These are phyloP conservation scores for Motacilla alba DNA, from an alignment of 2,113 vertebrate genomes.

Conservation along the genomic window DNA sequence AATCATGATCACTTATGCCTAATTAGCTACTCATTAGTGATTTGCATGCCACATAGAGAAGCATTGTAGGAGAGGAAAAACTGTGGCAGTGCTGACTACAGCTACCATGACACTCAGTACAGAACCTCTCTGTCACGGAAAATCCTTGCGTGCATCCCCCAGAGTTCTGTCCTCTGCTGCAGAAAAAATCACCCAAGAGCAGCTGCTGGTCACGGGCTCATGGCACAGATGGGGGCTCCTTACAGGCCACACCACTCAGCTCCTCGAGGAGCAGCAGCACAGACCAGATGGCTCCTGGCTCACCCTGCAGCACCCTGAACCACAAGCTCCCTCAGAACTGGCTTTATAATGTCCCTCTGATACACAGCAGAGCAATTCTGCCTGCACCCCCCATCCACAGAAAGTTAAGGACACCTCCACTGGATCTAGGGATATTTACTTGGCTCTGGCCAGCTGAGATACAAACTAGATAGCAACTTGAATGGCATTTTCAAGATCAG, in stretches of 20 bases:
- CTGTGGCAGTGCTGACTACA: not conserved
- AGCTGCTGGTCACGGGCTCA: not conserved
- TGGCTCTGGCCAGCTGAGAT: not conserved
- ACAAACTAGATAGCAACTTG: not conserved
- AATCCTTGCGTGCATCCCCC: not conserved
- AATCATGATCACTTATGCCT: not conserved
- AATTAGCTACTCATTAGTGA: not conserved
- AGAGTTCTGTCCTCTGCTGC: fast-evolving
- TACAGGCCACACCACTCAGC: not conserved
- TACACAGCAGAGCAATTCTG: not conserved
- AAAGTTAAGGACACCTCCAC: not conserved
- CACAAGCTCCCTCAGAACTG: fast-evolving
- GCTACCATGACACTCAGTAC: not conserved
- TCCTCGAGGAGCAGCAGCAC: not conserved
- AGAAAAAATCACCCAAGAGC: not conserved
- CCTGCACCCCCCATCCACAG: not conserved
- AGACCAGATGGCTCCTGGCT: not conserved
- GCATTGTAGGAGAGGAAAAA: not conserved
- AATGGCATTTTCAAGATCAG: not conserved
- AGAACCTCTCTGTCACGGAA: not conserved
- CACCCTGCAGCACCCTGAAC: not conserved
- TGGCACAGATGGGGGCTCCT: not conserved
- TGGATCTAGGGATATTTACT: not conserved
- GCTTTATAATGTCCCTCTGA: not conserved
- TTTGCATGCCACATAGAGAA: not conserved